Evolutionary conservation across 2,888 invertebrate species (phyloP), one percentile per base, ranked within the genome.

Genomic region (Dastarcus helophoroides): DNA sequence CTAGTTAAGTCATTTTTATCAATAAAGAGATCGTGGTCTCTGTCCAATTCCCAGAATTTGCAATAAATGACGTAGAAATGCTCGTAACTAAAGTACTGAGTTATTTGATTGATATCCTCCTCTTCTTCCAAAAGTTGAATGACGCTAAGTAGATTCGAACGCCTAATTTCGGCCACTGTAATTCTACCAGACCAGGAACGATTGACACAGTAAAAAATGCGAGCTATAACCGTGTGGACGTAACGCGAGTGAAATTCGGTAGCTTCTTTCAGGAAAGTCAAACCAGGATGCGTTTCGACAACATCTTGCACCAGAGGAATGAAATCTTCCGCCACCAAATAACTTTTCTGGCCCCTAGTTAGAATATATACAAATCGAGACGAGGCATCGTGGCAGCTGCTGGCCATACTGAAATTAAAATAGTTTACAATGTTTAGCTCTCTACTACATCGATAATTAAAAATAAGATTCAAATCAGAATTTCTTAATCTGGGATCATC

Each of bases 31-130:
- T 98, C 97, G 63, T 98, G 98, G 67, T 98, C 98, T 40, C 86
- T 76, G 63, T 98, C 98, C 57, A 98, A 65, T 65, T 98, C 98
- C 98, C 98, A 99, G 67, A 98, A 99, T 64, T 98, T 98, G 71
- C 98, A 98, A 64, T 99, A 98, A 60, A 98, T 95, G 37, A 98
- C 98, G 68, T 98, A 98, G 67, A 98, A 98, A 68, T 98, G 98
- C 63, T 99, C 98, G 62, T 99, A 98, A 58, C 95, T 95, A 69
- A 84, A 84, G 56, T 74, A 83, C 53, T 82, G 81, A 48, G 83
- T 83, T 43, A 84, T 80, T 67, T 90, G 89, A 67, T 95, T 97
- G 53, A 95, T 95, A 58, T 97, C 95, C 54, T 94, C 93, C 61
- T 95, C 94, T 49, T 90, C 85, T 58, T 95, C 94, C 35, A 95